These are phyloP conservation scores for Lepilemur ruficaudatus DNA, from an alignment of 2,797 vertebrate species.

Conservation along the genomic window DNA sequence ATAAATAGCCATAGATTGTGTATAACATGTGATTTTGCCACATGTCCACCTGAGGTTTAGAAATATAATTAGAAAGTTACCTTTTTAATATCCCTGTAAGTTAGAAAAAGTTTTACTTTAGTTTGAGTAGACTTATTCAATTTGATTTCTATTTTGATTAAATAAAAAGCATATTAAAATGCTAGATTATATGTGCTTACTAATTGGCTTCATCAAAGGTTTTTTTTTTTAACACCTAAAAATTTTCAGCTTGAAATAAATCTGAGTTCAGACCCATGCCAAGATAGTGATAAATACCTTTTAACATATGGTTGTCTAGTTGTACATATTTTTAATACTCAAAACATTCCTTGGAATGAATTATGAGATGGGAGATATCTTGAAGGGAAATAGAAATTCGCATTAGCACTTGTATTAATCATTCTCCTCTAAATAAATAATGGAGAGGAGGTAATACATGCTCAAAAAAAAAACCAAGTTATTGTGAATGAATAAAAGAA, in stretches of 20 bases:
- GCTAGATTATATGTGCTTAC: conserved; percentile 33
- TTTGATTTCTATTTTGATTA: conserved; percentile 56
- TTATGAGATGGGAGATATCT: conserved; percentile 11
- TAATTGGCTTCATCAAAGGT: conserved; percentile 47
- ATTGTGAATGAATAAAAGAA: not conserved
- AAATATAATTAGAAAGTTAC: not conserved
- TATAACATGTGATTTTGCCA: conserved; percentile 20
- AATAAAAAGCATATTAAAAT: conserved; percentile 55
- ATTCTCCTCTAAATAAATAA: conserved; percentile 30
- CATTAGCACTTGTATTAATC: conserved; percentile 29
- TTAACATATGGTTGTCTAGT: conserved; percentile 62
- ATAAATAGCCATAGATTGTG: not conserved
- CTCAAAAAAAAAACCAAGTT: not conserved
- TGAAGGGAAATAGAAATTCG: conserved; percentile 47
- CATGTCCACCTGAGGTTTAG: not conserved
- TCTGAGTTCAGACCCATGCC: conserved; percentile 38
- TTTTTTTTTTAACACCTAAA: conserved; percentile 59
- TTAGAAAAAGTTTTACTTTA: not conserved
- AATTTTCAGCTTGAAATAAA: conserved; percentile 62
- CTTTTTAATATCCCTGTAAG: not conserved
- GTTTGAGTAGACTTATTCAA: not conserved
- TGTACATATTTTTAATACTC: conserved; percentile 60
- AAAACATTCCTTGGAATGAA: conserved; percentile 48
- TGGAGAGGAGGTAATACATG: not conserved
- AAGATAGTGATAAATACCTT: conserved; percentile 66